A percentile compares a stretch with the other conserved stretches of the same genome.
These are phyloP conservation scores for Caenorhabditis parvicauda DNA, from an alignment of 2,888 invertebrate species.

Conservation along the genomic window DNA sequence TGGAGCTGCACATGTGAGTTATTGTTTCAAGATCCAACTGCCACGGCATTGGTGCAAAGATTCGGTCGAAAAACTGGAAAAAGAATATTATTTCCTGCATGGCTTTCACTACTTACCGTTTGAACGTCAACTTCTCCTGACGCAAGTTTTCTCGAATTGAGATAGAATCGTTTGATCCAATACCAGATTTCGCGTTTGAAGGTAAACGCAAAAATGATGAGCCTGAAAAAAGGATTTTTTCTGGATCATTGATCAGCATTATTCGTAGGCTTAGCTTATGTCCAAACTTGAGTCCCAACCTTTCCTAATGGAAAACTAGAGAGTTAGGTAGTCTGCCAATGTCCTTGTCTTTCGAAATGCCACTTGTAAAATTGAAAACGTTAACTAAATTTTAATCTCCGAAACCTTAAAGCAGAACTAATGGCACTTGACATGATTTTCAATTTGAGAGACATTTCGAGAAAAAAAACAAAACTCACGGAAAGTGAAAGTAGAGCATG, in stretches of 20 bases:
- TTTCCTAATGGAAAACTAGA: background rate
- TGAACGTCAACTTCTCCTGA: slow-evolving; percentile 16
- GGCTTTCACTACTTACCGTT: slow-evolving; percentile 6
- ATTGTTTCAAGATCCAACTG: slow-evolving; percentile 47
- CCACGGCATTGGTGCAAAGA: slow-evolving; percentile 27
- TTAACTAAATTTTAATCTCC: background rate
- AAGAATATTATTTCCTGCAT: background rate
- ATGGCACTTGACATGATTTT: background rate
- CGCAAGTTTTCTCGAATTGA: slow-evolving; percentile 10
- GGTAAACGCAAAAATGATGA: slow-evolving; percentile 61
- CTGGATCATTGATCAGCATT: no score
- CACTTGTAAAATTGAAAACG: no score
- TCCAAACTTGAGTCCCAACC: no score
- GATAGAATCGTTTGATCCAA: slow-evolving; percentile 11
- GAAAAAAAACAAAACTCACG: slow-evolving; percentile 74
- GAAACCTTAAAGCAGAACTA: background rate
- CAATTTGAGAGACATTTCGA: background rate
- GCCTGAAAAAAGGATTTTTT: slow-evolving; percentile 51
- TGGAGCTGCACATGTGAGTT: slow-evolving; percentile 48
- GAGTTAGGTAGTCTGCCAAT: no score
- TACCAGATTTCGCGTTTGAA: slow-evolving; percentile 32
- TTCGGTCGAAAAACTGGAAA: slow-evolving; percentile 25
- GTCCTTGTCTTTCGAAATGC: no score
- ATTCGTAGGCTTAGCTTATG: no score
- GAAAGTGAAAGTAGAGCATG: slow-evolving; percentile 82